Percentiles rank a stretch among this genome's conserved stretches.
phyloP scores from a whole-genome alignment of 92 coral and sea anemone genomes.

The Blastomussa wellsi region DNA sequence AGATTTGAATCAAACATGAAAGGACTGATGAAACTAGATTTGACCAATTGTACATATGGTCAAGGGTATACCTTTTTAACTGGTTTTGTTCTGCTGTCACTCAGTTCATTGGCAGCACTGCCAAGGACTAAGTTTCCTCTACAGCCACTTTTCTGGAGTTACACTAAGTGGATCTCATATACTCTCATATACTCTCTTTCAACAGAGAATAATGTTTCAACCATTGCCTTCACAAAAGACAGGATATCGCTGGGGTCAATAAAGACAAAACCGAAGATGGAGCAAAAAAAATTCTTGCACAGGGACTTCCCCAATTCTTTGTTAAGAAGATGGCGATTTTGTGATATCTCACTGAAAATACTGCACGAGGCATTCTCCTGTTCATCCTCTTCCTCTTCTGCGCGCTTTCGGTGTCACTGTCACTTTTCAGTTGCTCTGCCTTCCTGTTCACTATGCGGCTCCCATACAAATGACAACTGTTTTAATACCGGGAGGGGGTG shows the following conservation, averaged over 20 bases:
- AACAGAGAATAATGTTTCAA: conserved; percentile 5
- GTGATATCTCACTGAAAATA: background rate
- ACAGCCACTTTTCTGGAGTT: conserved; percentile 32
- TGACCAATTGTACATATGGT: conserved; percentile 41
- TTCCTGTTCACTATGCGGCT: conserved; percentile 18
- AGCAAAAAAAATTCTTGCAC: conserved; percentile 9
- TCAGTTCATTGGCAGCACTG: conserved; percentile 14
- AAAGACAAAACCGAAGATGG: background rate
- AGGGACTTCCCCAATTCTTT: background rate
- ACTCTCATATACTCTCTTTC: conserved; percentile 18
- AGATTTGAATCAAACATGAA: conserved; percentile 39
- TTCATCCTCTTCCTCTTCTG: background rate
- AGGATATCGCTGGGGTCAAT: conserved; percentile 11
- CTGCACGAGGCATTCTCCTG: background rate
- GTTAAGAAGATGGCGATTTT: conserved; percentile 10
- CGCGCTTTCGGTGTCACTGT: background rate
- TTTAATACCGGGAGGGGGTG: background rate
- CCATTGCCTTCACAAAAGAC: background rate
- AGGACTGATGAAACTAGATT: conserved; percentile 37
- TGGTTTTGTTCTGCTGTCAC: conserved; percentile 14
- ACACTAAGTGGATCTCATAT: background rate
- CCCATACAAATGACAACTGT: background rate
- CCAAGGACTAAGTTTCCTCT: conserved; percentile 2
- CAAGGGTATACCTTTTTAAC: conserved; percentile 35
- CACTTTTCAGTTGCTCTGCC: background rate